phyloP scores from a whole-genome alignment of 1,140 invertebrate species.

The Listronotus oregonensis region DNA sequence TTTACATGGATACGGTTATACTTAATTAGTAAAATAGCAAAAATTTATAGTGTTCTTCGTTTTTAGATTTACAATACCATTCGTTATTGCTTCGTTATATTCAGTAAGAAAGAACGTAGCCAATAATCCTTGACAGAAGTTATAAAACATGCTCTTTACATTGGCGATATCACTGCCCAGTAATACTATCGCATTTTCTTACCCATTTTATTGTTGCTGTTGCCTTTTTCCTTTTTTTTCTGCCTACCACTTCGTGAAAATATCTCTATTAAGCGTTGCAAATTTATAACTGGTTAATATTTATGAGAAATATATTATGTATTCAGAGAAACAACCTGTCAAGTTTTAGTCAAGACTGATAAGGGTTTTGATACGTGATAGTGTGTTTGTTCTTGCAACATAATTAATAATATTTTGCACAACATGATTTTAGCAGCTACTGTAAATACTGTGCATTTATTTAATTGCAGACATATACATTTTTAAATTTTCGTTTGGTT shows the following conservation, averaged over 20 bases:
- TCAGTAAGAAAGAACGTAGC: no score
- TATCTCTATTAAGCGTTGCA: slow-evolving; percentile 20
- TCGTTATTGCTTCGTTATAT: no score
- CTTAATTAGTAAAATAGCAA: no score
- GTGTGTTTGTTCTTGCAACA: slow-evolving; percentile 7
- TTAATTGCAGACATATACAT: no score
- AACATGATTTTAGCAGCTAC: no score
- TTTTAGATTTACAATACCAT: no score
- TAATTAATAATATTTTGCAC: slow-evolving; percentile 4
- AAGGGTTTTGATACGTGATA: slow-evolving; percentile 5
- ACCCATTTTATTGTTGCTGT: neutral
- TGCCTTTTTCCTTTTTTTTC: slow-evolving; percentile 10
- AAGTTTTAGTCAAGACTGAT: slow-evolving; percentile 11
- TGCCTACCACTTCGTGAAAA: slow-evolving; percentile 19
- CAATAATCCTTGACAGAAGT: neutral
- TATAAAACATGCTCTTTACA: slow-evolving; percentile 7
- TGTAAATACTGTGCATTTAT: no score
- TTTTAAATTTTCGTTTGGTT: no score
- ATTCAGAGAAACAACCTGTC: slow-evolving; percentile 23
- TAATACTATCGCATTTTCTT: slow-evolving; percentile 18
- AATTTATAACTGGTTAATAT: slow-evolving; percentile 17
- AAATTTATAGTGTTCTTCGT: no score
- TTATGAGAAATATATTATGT: slow-evolving; percentile 23
- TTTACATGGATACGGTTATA: no score
- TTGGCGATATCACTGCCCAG: slow-evolving; percentile 1